Evolutionary conservation across 2,797 vertebrate genomes (phyloP).

Genomic region (Poecilia picta): DNA sequence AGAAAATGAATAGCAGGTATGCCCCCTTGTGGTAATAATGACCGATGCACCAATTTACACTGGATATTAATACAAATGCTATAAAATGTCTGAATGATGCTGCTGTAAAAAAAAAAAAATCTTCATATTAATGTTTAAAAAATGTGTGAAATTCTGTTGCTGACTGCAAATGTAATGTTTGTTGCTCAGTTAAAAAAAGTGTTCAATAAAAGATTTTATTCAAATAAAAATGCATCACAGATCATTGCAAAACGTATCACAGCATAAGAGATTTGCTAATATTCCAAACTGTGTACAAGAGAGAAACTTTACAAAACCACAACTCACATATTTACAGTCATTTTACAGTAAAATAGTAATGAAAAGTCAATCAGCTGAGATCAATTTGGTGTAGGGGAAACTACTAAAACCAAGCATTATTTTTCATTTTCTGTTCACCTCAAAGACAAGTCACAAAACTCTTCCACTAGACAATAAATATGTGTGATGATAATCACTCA

Average conservation of each 20-base stretch:
- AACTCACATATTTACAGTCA: slow-evolving; percentile 57
- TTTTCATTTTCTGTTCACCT: neutral
- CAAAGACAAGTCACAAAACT: neutral
- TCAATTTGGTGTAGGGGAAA: neutral
- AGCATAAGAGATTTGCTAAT: slow-evolving; percentile 8
- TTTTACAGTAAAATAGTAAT: slow-evolving; percentile 18
- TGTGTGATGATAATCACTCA: slow-evolving; percentile 12
- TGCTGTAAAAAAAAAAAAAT: neutral
- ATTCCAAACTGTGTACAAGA: slow-evolving; percentile 7
- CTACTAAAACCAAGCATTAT: neutral
- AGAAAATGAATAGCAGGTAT: neutral
- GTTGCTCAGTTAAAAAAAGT: neutral
- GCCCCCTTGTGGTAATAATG: neutral
- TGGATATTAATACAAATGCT: neutral
- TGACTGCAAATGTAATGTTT: neutral
- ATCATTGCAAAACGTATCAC: slow-evolving; percentile 33
- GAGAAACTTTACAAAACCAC: slow-evolving; percentile 25
- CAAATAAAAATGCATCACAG: slow-evolving; percentile 37
- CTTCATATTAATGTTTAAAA: neutral
- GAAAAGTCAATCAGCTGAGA: slow-evolving; percentile 16
- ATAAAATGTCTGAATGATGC: neutral
- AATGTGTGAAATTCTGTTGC: neutral
- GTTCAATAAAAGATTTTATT: slow-evolving; percentile 58
- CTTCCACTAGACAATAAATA: slow-evolving; percentile 49
- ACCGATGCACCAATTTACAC: neutral